phyloP scores from a whole-genome alignment of 2,888 invertebrate genomes.

The Agrochola macilenta region DNA sequence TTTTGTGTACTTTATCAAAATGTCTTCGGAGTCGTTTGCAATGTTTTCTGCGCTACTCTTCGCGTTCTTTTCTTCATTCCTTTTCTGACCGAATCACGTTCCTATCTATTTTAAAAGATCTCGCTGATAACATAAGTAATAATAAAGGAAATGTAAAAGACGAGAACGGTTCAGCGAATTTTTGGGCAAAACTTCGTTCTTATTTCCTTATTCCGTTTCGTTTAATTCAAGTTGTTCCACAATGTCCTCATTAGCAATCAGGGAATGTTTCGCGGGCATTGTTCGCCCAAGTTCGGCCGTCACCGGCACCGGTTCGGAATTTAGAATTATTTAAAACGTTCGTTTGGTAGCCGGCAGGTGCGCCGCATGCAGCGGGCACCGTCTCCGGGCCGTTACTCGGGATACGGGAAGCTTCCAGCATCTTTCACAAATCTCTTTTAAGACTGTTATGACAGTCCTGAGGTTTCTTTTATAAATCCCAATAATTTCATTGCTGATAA shows the following conservation, averaged over 20 bases:
- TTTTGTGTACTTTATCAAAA: slow-evolving; percentile 59
- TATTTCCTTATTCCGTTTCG: slow-evolving; percentile 80
- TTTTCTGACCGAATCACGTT: slow-evolving; percentile 53
- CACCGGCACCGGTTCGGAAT: slow-evolving; percentile 83
- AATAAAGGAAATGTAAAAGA: slow-evolving; percentile 69
- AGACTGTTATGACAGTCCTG: slow-evolving; percentile 69
- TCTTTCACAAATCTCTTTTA: slow-evolving; percentile 71
- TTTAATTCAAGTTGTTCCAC: slow-evolving; percentile 84
- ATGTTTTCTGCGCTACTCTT: slow-evolving; percentile 46
- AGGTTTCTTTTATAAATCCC: slow-evolving; percentile 21
- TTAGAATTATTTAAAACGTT: slow-evolving; percentile 85
- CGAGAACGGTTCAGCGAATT: slow-evolving; percentile 68
- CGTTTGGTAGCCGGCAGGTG: slow-evolving; percentile 79
- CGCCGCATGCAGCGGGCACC: slow-evolving; percentile 63
- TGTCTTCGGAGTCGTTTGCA: slow-evolving; percentile 45
- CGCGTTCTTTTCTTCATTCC: slow-evolving; percentile 50
- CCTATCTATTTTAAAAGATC: slow-evolving; percentile 51
- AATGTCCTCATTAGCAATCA: slow-evolving; percentile 89
- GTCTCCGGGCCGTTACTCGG: slow-evolving; percentile 61
- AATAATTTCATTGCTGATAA: background rate
- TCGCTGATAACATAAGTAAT: slow-evolving; percentile 63
- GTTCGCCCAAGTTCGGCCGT: slow-evolving; percentile 85
- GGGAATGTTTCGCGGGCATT: slow-evolving; percentile 85
- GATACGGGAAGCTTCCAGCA: slow-evolving; percentile 56
- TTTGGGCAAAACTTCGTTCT: slow-evolving; percentile 71